Base-by-base conservation (phyloP, 1,140 invertebrate genomes). In the Adelges cooleyi region DNA sequence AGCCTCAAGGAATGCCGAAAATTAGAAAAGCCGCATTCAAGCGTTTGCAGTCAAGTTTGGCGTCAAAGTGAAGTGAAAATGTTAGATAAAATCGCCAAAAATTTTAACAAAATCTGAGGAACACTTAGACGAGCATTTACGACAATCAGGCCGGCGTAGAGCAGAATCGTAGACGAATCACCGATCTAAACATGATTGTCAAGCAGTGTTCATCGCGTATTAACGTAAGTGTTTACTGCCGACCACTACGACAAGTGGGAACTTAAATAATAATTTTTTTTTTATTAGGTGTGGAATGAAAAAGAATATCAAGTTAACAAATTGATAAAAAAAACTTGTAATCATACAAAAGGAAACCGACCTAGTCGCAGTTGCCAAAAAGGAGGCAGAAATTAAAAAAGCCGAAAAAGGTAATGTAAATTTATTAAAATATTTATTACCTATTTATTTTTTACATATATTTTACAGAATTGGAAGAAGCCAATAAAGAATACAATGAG, bases 381-480 rank as follows among this genome's bases (percentile, higher is more conserved):
- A 65, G 13, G 22, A 65, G 42, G n/a, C 62, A 10, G 62, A 50
- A 23, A 50, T 65, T 3, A 25, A 51, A 65, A 38, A 50, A 38
- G 36, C 48, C 2, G 62, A 52, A 65, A 51, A 49, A 48, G 40
- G 42, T 67, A n/a, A n/a, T n/a, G n/a, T n/a, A n/a, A n/a, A n/a
- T n/a, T n/a, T n/a, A n/a, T n/a, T n/a, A n/a, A n/a, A n/a, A n/a
- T n/a, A n/a, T n/a, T n/a, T n/a, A n/a, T 33, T 33, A 33, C 5
- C 29, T 33, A 6, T 33, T 33, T 33, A 42, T 40, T 38, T 49
- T 65, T 29, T 25, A n/a, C n/a, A n/a, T n/a, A n/a, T n/a, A 20
- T 33, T 48, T 3, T 48, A 6, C 29, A 72, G 77, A 79, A 15
- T 77, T 85, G 50, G 80, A 90, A 2, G 76, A 83, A 65, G 83